Base-by-base conservation (phyloP, 2,888 invertebrate genomes). In the Sarcophaga variegata region DNA sequence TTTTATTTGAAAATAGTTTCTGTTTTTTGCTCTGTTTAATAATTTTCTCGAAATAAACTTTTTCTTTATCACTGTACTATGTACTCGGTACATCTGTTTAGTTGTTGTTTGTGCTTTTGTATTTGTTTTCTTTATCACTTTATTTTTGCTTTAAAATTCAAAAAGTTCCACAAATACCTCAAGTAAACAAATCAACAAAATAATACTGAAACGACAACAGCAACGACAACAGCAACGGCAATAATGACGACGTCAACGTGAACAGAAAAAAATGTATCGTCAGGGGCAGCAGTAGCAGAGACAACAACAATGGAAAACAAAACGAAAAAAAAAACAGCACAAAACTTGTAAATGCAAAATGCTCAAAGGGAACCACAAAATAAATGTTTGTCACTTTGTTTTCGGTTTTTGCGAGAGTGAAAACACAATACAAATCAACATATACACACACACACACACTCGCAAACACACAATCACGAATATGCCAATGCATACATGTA, bases 301-400 rank as follows among this genome's bases (percentile, higher is more conserved):
- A 10, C 37, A 10, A 37, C 37, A 25, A 76, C 66, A 76, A 63
- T 25, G 60, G 27, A 74, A 14, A 66, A 27, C 49, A 27, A 63
- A 59, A 37, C 70, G 70, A 49, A 67, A 59, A 37, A 76, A 76
- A 54, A 63, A 37, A 67, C 20, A 75, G 22, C n/a, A 70, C 25
- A 37, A 72, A 83, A 78, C 67, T 78, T 79, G 63, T 83, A 69
- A 74, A 75, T 75, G 69, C 78, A 75, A 83, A 83, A 79, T 75
- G 54, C 59, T 79, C 83, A 83, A 86, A 81, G 83, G 69, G 79
- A 86, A 86, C 86, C 86, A 74, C 86, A 86, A 74, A 86, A 81
- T 86, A 83, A 86, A 86, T 83, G 83, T 86, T 86, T 86, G 86
- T 75, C 86, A 86, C 83, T 86, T 45, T 27, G 11, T 47, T 75